Percentiles rank a stretch among this genome's conserved stretches.
Evolutionary conservation across 2,113 vertebrate species (phyloP).

Genomic region (Otus sunia): DNA sequence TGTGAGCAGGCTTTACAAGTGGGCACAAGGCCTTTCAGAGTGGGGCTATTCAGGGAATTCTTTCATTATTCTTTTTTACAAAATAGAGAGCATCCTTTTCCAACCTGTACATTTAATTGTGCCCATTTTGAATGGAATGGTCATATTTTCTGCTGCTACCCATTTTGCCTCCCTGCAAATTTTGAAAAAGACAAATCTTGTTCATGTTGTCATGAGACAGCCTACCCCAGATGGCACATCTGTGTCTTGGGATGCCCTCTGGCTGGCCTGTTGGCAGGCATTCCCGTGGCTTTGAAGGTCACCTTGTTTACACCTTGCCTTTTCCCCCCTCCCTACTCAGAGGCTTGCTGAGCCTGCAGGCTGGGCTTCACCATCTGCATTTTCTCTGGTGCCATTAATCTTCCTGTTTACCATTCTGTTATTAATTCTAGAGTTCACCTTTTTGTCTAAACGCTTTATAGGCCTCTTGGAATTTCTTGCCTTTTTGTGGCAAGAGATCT

Average conservation of each 20-base stretch:
- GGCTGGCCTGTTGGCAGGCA: conserved; percentile 49
- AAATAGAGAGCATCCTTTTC: not conserved
- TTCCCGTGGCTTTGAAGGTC: conserved; percentile 49
- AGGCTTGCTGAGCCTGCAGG: conserved; percentile 68
- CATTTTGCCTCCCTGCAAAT: not conserved
- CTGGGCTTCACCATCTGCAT: conserved; percentile 69
- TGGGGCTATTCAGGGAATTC: not conserved
- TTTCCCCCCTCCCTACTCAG: not conserved
- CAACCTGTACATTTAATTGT: not conserved
- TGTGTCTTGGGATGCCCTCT: conserved; percentile 48
- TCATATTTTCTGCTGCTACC: not conserved
- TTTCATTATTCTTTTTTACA: not conserved
- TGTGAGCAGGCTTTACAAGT: not conserved
- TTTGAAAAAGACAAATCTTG: conserved; percentile 31
- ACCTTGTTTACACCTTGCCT: conserved; percentile 30
- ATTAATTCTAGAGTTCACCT: conserved; percentile 67
- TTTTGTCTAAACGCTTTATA: conserved; percentile 64
- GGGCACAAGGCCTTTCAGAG: not conserved
- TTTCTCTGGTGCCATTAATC: conserved; percentile 61
- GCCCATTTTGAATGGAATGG: not conserved
- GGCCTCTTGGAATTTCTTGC: conserved; percentile 48
- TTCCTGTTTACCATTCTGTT: conserved; percentile 67
- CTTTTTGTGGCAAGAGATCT: conserved; percentile 38
- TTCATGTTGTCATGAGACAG: conserved; percentile 17
- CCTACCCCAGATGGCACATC: conserved; percentile 59